Evolutionary conservation across 2,797 vertebrate species (phyloP).

Genomic region (Helostoma temminkii): DNA sequence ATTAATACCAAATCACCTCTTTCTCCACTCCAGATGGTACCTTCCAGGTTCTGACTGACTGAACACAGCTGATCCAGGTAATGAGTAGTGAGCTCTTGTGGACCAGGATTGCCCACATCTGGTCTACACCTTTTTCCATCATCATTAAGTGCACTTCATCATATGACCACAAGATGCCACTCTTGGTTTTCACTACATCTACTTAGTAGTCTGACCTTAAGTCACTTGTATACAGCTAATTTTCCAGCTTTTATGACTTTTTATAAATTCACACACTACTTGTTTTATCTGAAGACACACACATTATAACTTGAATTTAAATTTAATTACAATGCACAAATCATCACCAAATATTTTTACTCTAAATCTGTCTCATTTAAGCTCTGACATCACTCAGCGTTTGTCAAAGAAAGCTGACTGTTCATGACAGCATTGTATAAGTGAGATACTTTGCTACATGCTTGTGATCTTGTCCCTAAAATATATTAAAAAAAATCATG

Average conservation of each 20-base stretch:
- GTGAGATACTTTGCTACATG: too few species aligned
- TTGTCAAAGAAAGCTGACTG: neutral
- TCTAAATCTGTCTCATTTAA: constrained; percentile 5
- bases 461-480: neutral
- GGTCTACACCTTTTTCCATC: neutral
- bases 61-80: too few species aligned
- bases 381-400: neutral
- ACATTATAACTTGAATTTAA: too few species aligned
- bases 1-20: too few species aligned
- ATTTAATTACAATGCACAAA: too few species aligned
- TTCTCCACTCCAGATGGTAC: too few species aligned
- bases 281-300: neutral
- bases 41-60: too few species aligned
- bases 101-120: too few species aligned
- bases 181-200: constrained; percentile 24
- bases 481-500: neutral
- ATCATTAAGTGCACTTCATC: constrained; percentile 1
- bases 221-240: neutral
- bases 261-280: neutral
- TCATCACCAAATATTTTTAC: neutral
- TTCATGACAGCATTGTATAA: neutral
- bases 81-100: too few species aligned
- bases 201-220: neutral
- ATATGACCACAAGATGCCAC: constrained; percentile 72
- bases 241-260: neutral